Evolutionary conservation across 2,888 invertebrate species (phyloP), one percentile per base, ranked within the genome.

Genomic region (Sinotaia quadrata): DNA sequence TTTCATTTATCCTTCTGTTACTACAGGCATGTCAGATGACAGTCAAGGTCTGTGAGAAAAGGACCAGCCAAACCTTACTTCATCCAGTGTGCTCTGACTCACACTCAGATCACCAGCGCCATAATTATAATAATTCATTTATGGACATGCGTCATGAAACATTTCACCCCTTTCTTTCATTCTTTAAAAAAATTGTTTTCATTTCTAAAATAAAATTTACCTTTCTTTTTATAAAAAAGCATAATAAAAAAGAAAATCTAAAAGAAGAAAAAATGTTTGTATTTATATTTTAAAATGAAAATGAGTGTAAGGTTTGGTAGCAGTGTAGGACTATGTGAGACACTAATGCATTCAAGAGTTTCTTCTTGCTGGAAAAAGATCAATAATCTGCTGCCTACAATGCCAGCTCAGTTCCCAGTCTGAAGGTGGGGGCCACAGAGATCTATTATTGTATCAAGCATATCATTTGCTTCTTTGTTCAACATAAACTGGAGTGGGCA

Each of bases 81-180:
- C 27, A 41, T 24, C 29, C n/a, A 54, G 31, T 56, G 41, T 41
- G 37, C 12, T 27, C 65, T 65, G 65, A 65, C 65, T 65, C 61
- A 61, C 61, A 61, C 49, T 51, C 56, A 56, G 33, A 37, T 31
- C 8, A 18, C 54, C 54, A 7, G 4, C 5, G 31, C 15, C 33
- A 37, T 18, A 3, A 56, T 65, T 65, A 65, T 65, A 41, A 56
- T 65, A 65, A 65, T 65, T 37, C 56, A 56, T 52, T 21, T 54
- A 31, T 15, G 8, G n/a, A 24, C 21, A 27, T 54, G 27, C 54
- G 24, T 29, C 54, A 29, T 54, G 27, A 54, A 24, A 3, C n/a
- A n/a, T n/a, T n/a, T n/a, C n/a, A n/a, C n/a, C n/a, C n/a, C n/a
- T 12, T 41, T 41, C 41, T 18, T 18, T 18, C 41, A 27, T 24